These are phyloP conservation scores for Zapornia atra DNA, from an alignment of 2,113 vertebrate species.

Conservation along the genomic window DNA sequence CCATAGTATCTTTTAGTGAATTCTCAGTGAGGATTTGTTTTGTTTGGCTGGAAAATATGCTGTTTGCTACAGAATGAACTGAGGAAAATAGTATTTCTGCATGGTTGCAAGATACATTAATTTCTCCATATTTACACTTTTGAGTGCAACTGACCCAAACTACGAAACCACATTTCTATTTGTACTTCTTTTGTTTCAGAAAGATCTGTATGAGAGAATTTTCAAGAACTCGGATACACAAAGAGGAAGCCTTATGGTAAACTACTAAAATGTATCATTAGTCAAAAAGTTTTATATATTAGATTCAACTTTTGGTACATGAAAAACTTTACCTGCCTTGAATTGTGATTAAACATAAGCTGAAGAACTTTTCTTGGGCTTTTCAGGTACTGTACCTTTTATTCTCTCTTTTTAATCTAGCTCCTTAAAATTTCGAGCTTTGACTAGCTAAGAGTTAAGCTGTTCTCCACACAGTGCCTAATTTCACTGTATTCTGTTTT, in stretches of 20 bases:
- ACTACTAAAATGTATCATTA: neutral
- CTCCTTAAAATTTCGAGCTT: neutral
- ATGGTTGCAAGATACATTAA: neutral
- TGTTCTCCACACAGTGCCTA: neutral
- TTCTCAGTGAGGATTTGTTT: neutral
- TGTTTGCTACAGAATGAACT: neutral
- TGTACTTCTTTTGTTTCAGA: neutral
- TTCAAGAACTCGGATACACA: neutral
- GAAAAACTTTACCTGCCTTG: neutral
- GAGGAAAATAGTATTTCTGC: neutral
- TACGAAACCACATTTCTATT: neutral
- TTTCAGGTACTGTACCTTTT: neutral
- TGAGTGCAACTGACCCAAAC: neutral
- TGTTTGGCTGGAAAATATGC: neutral
- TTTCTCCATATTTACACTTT: neutral
- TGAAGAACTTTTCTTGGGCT: neutral
- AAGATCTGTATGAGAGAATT: neutral
- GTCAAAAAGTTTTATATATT: neutral
- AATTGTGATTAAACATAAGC: neutral
- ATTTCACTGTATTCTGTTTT: slow-evolving; percentile 4
- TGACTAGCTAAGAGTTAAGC: neutral
- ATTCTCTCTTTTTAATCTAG: neutral
- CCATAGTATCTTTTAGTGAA: neutral
- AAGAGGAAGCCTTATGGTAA: neutral
- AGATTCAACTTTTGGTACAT: neutral